Percentiles rank a stretch among this genome's conserved stretches.
These are phyloP conservation scores for Liodrosophila aerea DNA, from an alignment of 2,888 invertebrate genomes.

Conservation along the genomic window DNA sequence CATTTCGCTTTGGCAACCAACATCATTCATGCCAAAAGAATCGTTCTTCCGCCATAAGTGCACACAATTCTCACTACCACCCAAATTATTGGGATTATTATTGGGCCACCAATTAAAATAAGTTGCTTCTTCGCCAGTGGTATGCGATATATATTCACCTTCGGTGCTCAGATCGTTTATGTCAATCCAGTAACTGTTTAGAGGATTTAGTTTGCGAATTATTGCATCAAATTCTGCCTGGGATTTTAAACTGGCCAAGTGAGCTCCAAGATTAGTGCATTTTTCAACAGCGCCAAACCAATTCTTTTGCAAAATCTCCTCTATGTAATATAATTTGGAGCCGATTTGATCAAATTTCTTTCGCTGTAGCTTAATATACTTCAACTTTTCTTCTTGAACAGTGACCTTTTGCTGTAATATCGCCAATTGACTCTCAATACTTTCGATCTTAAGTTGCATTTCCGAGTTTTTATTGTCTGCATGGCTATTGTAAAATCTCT, in stretches of 20 bases:
- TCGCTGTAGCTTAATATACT: not conserved
- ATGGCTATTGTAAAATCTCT: constrained; percentile 2
- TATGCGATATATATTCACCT: not conserved
- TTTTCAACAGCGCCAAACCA: constrained; percentile 3
- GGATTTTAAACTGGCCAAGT: constrained; percentile 11
- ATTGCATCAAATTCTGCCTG: constrained; percentile 1
- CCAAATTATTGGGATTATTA: not conserved
- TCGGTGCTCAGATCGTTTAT: constrained; percentile 6
- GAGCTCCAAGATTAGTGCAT: constrained; percentile 6
- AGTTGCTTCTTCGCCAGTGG: not conserved
- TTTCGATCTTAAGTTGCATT: not conserved
- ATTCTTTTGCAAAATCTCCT: not conserved
- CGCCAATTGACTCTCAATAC: not conserved
- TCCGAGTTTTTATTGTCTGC: not conserved
- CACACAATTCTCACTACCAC: not conserved
- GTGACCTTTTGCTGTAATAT: not conserved
- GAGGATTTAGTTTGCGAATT: not conserved
- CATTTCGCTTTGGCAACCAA: not conserved
- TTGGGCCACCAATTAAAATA: constrained; percentile 2
- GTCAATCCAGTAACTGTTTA: constrained; percentile 4
- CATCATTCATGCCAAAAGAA: constrained; percentile 3
- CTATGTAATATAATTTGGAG: constrained; percentile 16
- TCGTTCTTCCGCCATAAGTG: not conserved
- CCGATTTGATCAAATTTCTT: constrained; percentile 2
- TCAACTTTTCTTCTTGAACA: not conserved